Base-by-base conservation (phyloP, 2,113 vertebrate genomes). In the Pleuronectes platessa region DNA sequence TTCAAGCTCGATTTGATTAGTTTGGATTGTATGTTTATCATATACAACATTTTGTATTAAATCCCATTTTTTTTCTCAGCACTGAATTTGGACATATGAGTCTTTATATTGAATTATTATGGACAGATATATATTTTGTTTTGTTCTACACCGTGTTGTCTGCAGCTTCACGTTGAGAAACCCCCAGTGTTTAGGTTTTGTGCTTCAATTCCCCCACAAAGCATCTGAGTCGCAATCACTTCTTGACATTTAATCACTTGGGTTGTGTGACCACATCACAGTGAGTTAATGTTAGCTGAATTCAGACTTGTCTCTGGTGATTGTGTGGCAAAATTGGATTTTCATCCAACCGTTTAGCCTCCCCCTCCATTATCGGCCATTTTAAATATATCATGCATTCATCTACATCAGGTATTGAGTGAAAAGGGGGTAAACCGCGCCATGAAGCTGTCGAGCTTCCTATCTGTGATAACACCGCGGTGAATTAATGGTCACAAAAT, bases 261-360 rank as follows among this genome's bases (percentile, higher is more conserved):
- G 70, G 37, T 71, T 79, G 72, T 82, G 81, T 74, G 84, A 51
- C 67, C 85, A 75, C 84, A 82, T 88, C 87, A 76, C 88, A 65
- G 64, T 67, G 61, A 84, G 60, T 88, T 88, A 86, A 86, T 79
- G 35, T 72, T 67, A 71, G 79, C 68, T 15, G 13, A 83, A 87
- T 69, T 76, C 68, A 62, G 74, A 54, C 85, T 74, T 61, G 76
- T 91, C 90, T 89, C 85, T 35, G 47, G 73, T 76, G 85, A 92
- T 89, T 89, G 89, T 86, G 74, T 49, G 75, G 71, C 68, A 78
- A 90, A 92, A 92, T 93, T 88, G 89, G 91, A 91, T 91, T 90
- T 90, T 83, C 82, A 86, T 81, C 77, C 88, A 79, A 84, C 72
- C 82, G 79, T 89, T 91, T 78, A 86, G 75, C 82, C 73, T 81